phyloP scores from a whole-genome alignment of 1,140 invertebrate genomes.

The Wiebesia pumilae region DNA sequence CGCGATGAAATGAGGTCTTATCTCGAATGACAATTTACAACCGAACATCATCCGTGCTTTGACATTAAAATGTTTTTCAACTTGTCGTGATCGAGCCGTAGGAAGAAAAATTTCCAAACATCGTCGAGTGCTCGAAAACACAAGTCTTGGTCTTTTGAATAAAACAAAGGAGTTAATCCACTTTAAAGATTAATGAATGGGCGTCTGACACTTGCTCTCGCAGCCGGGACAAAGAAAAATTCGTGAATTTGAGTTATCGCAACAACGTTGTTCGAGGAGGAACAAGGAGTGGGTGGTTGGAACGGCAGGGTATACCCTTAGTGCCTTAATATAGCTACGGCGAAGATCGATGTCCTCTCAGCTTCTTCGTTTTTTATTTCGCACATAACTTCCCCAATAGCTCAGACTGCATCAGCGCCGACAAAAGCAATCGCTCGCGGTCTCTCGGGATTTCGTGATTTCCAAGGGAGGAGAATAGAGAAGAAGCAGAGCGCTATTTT shows the following conservation, averaged over 20 bases:
- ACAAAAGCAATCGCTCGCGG: constrained; percentile 39
- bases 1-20: not conserved
- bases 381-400: constrained; percentile 7
- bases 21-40: not conserved
- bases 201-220: not conserved
- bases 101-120: not conserved
- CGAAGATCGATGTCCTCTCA: constrained; percentile 34
- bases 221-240: constrained; percentile 43
- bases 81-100: not conserved
- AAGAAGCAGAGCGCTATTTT: not conserved
- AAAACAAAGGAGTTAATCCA: constrained; percentile 39
- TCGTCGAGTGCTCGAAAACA: not conserved
- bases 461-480: not conserved
- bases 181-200: constrained; percentile 44
- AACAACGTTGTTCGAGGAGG: constrained; percentile 10
- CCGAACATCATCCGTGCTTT: not conserved
- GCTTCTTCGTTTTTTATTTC: constrained; percentile 28
- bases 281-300: not conserved
- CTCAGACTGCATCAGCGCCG: constrained; percentile 14
- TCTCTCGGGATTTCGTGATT: constrained; percentile 50
- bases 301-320: not conserved
- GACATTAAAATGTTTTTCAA: not conserved
- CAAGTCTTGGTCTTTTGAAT: not conserved
- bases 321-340: constrained; percentile 36
- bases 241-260: constrained; percentile 43